Evolutionary conservation across 2,888 invertebrate genomes (phyloP).

Genomic region (Pseudococcus jackbeardsleyi): DNA sequence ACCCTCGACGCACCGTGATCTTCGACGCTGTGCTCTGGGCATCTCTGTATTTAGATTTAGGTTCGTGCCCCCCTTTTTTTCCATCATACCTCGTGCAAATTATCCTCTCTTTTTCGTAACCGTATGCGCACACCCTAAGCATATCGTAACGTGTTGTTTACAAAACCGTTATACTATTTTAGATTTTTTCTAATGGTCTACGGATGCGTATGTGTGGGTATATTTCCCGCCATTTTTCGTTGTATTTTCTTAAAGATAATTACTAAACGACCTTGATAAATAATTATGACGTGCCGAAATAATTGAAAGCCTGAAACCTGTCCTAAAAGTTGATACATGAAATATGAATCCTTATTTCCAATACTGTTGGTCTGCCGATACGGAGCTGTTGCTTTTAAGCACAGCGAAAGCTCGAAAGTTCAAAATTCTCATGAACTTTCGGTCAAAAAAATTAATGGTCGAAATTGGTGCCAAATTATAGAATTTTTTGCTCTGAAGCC

Average conservation of each 20-base stretch:
- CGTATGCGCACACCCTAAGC: constrained; percentile 42
- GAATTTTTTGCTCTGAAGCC: too few species aligned
- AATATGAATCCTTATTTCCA: too few species aligned
- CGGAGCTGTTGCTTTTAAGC: too few species aligned
- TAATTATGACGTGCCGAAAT: too few species aligned
- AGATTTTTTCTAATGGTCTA: not conserved
- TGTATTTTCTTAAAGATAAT: not conserved
- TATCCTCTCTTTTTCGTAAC: constrained; percentile 56
- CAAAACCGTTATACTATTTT: constrained; percentile 63
- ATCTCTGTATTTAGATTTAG: not conserved
- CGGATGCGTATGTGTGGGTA: not conserved
- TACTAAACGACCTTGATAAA: constrained; percentile 58
- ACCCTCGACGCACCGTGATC: not conserved
- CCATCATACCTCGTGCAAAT: constrained; percentile 44
- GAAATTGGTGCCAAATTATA: too few species aligned
- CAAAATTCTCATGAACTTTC: too few species aligned
- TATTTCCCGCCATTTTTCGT: constrained; percentile 44
- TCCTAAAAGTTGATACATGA: too few species aligned
- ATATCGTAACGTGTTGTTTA: constrained; percentile 59
- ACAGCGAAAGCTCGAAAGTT: too few species aligned
- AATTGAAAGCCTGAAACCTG: too few species aligned
- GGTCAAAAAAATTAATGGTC: too few species aligned
- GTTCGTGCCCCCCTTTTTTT: constrained; percentile 19
- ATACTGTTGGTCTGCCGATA: too few species aligned
- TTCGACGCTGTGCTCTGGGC: not conserved